Evolutionary conservation across 2,797 vertebrate genomes (phyloP), one percentile per base, ranked within the genome.

Genomic region (Takifugu rubripes): DNA sequence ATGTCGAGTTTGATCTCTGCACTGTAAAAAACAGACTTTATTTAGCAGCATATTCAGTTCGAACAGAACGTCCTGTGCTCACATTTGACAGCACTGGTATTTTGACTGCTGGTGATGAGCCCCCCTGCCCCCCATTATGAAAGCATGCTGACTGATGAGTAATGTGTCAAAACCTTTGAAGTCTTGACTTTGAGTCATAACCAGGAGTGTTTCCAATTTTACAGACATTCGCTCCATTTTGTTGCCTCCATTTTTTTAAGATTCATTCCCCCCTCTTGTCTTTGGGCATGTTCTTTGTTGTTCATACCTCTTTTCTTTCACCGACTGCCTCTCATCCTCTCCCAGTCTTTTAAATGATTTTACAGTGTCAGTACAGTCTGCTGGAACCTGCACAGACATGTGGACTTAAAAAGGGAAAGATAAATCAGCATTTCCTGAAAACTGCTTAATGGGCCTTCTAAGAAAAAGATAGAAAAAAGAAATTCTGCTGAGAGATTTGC

Each of bases 111-210:
- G 54, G 72, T 70, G 57, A 81, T 66, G 77, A 79, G 58, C 46
- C 43, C 31, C 31, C 36, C 33, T 36, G 11, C 36, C 9, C 64
- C 58, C 54, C 25, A 31, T 64, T 68, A 59, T 70, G 62, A 72
- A 71, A 86, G 66, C 71, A 56, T 78, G 82, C 78, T 83, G 84
- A 87, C 84, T 83, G 81, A 79, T 83, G 76, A 78, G 54, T 84
- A 72, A 72, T 73, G 60, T 79, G 78, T 75, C 75, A 78, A 60
- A 68, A 74, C 63, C 67, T 77, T 64, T 74, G 77, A 79, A 81
- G 73, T 78, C 69, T 17, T 4, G 50, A 64, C 74, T 82, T 62
- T 77, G 70, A 80, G 77, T 70, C 61, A 56, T 71, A 53, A 79
- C 83, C 83, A 54, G 59, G 55, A 81, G 82, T 82, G 70, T 64